phyloP scores from a whole-genome alignment of 2,888 invertebrate genomes.

The Ecliptopera silaceata region DNA sequence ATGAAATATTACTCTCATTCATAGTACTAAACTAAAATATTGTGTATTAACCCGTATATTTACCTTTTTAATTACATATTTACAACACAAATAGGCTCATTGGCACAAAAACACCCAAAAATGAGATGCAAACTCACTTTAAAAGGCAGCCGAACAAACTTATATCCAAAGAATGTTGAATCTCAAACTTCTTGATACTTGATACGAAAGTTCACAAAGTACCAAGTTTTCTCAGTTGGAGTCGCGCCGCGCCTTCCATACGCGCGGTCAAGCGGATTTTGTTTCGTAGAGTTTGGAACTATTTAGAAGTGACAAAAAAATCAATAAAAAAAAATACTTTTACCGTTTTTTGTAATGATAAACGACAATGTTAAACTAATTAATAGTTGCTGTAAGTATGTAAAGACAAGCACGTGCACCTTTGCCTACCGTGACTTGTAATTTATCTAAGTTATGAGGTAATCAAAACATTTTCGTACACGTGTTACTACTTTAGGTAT shows the following conservation, averaged over 20 bases:
- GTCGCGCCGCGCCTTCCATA: constrained; percentile 70
- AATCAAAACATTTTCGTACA: too few relatives aligned
- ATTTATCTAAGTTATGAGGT: too few relatives aligned
- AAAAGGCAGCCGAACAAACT: constrained; percentile 20
- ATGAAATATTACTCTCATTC: background rate
- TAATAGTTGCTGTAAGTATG: too few relatives aligned
- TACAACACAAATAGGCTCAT: too few relatives aligned
- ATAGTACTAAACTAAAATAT: too few relatives aligned
- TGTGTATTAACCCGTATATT: too few relatives aligned
- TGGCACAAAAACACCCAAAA: background rate
- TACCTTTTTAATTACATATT: too few relatives aligned
- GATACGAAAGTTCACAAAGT: constrained; percentile 62
- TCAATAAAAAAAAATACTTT: constrained; percentile 5
- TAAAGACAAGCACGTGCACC: too few relatives aligned
- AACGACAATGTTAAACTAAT: too few relatives aligned
- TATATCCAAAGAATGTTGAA: constrained; percentile 15
- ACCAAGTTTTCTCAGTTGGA: constrained; percentile 67
- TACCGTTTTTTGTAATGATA: too few relatives aligned
- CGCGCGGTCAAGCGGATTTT: constrained; percentile 83
- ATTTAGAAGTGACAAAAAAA: constrained; percentile 46
- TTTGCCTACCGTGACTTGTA: too few relatives aligned
- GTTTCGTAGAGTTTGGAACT: constrained; percentile 61
- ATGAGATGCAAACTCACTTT: background rate
- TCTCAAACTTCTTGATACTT: constrained; percentile 34
- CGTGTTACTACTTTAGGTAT: too few relatives aligned